Conservation (phyloP, 2,888 invertebrate species). For the Lacanobia wlatinum region DNA sequence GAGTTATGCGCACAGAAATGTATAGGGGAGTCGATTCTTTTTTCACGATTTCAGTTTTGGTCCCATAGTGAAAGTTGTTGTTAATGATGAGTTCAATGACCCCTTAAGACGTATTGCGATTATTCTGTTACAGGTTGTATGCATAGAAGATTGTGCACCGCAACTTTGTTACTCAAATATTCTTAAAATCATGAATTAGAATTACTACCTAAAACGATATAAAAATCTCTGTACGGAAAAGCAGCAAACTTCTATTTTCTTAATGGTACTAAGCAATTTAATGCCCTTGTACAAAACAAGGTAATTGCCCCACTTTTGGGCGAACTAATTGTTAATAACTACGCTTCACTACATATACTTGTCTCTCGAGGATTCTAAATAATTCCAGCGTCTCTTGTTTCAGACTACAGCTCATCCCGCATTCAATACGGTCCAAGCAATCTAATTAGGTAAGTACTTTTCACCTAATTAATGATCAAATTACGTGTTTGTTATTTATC, state of each 20-base stretch:
- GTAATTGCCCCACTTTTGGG: conserved; percentile 18
- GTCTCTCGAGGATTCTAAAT: conserved; percentile 42
- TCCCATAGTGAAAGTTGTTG: too few relatives aligned
- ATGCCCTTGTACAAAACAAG: conserved; percentile 21
- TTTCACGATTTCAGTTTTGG: too few relatives aligned
- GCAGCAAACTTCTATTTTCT: background rate
- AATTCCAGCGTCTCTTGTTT: conserved; percentile 59
- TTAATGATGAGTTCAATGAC: too few relatives aligned
- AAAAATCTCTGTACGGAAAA: background rate
- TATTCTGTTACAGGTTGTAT: too few relatives aligned
- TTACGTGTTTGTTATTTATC: too few relatives aligned
- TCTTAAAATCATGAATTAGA: background rate
- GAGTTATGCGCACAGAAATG: too few relatives aligned
- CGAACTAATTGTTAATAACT: conserved; percentile 37
- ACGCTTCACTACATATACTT: conserved; percentile 3
- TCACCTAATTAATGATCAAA: conserved; percentile 54
- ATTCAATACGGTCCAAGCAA: conserved; percentile 52
- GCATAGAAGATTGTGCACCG: too few relatives aligned
- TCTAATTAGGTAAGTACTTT: conserved; percentile 65
- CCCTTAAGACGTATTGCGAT: too few relatives aligned
- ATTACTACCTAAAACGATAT: background rate
- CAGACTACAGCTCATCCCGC: conserved; percentile 58
- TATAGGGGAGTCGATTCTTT: too few relatives aligned
- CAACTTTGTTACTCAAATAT: too few relatives aligned
- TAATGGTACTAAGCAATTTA: conserved; percentile 33